Base-by-base conservation (phyloP, 2,888 invertebrate species). In the Linnaemya vulpina region DNA sequence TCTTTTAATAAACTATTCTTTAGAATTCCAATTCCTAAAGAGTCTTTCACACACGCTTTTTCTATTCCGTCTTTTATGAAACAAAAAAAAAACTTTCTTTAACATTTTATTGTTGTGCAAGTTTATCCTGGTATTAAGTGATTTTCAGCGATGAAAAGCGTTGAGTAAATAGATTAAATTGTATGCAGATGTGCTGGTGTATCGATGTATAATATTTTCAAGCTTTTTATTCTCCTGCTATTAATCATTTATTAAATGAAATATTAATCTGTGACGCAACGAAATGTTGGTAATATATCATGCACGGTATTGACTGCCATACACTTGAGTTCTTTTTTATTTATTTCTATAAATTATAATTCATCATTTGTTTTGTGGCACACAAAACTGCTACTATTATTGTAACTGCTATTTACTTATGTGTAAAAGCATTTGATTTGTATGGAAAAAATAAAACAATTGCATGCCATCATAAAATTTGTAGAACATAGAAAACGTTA, bases 121-220 rank as follows among this genome's bases (percentile, higher is more conserved):
- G 46, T 46, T 38, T 25, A 71, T 71, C 10, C 25, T 25, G 43
- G 60, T 60, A 60, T 73, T 73, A 73, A 73, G 46, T 15, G 20
- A 46, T 43, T 60, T 60, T 62, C 60, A 73, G 49, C 35, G 60
- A 30, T 60, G 58, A 46, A 58, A 60, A 73, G 40, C 46, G 15
- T 40, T 43, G 10, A 30, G 20, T 46, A 60, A 73, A 60, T 49
- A 30, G 43, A 30, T 62, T 73, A n/a, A 46, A 30, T 9, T 2
- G 30, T 58, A 35, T 43, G 43, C 11, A 46, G 22, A 63, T 22
- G 22, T 22, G 22, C 0, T 22, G 7, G 3, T 7, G 17, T 35
- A 38, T 62, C 5, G 4, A 17, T 35, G n/a, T 60, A 0, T 1
- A 35, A 60, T 60, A 10, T 10, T 62, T 38, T 20, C 3, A 13